phyloP scores from a whole-genome alignment of 2,888 invertebrate species.

The Phytoseiulus persimilis region DNA sequence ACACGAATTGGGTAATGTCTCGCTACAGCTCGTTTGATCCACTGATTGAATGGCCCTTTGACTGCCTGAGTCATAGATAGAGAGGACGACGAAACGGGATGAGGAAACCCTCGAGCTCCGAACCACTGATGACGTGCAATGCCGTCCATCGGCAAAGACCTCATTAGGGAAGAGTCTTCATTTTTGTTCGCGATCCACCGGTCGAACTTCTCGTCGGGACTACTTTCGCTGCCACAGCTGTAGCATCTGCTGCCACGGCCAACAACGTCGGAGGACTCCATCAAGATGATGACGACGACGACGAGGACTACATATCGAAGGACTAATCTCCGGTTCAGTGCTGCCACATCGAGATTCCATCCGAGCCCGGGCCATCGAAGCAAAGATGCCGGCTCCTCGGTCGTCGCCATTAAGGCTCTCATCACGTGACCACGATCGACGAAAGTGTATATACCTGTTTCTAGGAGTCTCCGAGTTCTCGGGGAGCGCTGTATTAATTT shows the following conservation, averaged over 20 bases:
- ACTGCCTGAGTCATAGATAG: background rate
- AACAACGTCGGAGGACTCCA: too few relatives aligned
- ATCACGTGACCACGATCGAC: background rate
- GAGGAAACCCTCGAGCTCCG: too few relatives aligned
- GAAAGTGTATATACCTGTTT: background rate
- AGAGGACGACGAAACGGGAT: background rate
- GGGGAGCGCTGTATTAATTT: background rate
- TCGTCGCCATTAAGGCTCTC: background rate
- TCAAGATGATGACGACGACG: background rate
- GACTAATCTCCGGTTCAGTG: background rate
- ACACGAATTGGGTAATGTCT: background rate
- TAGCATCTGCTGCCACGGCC: too few relatives aligned
- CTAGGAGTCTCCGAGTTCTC: background rate
- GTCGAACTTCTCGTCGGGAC: background rate
- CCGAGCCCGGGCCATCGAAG: too few relatives aligned
- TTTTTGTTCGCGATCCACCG: background rate
- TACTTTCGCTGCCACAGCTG: background rate
- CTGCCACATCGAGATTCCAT: background rate
- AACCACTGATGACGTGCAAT: background rate
- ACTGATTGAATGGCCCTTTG: background rate
- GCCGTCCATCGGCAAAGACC: background rate
- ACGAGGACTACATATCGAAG: background rate
- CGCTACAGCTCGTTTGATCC: background rate
- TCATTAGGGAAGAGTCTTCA: background rate
- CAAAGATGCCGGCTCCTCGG: too few relatives aligned